Base-by-base conservation (phyloP, 2,797 vertebrate genomes). In the Moxostoma hubbsi region DNA sequence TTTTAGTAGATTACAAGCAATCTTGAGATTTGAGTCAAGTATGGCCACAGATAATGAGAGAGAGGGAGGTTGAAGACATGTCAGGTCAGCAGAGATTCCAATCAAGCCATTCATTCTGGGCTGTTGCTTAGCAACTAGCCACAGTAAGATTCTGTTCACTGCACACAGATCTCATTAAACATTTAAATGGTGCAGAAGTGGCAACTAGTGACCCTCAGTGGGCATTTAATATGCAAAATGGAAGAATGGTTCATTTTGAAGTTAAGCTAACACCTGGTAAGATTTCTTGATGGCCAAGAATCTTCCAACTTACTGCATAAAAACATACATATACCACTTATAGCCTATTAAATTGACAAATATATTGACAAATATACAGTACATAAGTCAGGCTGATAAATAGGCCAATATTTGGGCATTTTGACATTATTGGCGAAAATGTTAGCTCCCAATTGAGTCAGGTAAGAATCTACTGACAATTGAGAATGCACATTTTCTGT, bases 61-160 rank as follows among this genome's bases (percentile, higher is more conserved):
- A 53, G 1, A 16, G 36, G 4, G 36, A 36, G 36, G 36, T 8
- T 47, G 43, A 54, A 62, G 64, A 54, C 67, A 72, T 61, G 75
- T 67, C 69, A 15, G 81, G 49, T 63, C 81, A 74, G 57, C 47
- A 36, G 54, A 61, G 51, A 69, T 78, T 36, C 58, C 9, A 11
- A 50, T 46, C 51, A 70, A 51, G 36, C 49, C 65, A 62, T 67
- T 64, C 71, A 58, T 82, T 69, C 45, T 43, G 53, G 46, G 50
- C 45, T 43, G 81, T 74, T 82, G 81, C 81, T 70, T 68, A 78
- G 81, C 81, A 82, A 82, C 75, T 68, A 73, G 50, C 65, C 64
- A 74, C 70, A 78, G 58, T 64, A 79, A 82, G 76, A 79, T 74
- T 73, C 81, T 15, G 2, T 36, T 4, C 36, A 36, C 36, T 36